Conservation (phyloP, 2,113 vertebrate genomes). For the Puma concolor region DNA sequence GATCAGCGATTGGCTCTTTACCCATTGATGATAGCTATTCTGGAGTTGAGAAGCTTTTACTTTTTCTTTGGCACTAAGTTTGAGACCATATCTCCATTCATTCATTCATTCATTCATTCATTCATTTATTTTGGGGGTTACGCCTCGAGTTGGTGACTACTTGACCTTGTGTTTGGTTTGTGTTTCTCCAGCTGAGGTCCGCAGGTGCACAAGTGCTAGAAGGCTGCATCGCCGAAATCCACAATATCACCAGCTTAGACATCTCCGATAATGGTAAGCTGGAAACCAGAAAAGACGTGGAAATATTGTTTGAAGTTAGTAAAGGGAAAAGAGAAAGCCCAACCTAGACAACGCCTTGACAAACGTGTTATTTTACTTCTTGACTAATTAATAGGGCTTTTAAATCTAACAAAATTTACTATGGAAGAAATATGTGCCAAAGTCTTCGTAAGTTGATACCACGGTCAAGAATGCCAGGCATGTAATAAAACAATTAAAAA, state of each 20-base stretch:
- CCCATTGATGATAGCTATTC: neutral
- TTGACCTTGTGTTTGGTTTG: constrained; percentile 43
- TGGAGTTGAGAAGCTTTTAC: neutral
- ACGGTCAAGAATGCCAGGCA: neutral
- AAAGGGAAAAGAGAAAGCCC: neutral
- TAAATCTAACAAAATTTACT: neutral
- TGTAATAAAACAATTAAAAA: neutral
- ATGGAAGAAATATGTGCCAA: neutral
- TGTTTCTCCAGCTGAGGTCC: constrained; percentile 91
- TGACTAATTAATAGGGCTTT: neutral
- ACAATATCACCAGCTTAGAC: constrained; percentile 97
- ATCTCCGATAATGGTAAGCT: constrained; percentile 98
- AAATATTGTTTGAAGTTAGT: neutral
- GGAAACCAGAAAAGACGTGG: neutral
- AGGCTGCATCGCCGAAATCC: constrained; percentile 97
- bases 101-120: too few relatives aligned
- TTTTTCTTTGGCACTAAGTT: neutral
- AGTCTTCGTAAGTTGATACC: neutral
- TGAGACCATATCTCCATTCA: constrained; percentile 1
- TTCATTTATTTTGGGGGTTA: neutral
- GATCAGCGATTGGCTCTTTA: neutral
- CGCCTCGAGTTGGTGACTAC: neutral
- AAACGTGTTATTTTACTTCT: neutral
- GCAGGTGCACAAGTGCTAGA: constrained; percentile 98
- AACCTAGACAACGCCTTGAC: neutral